These are phyloP conservation scores for Ptychadena robeensis DNA, from an alignment of 2,797 vertebrate species.

Conservation along the genomic window DNA sequence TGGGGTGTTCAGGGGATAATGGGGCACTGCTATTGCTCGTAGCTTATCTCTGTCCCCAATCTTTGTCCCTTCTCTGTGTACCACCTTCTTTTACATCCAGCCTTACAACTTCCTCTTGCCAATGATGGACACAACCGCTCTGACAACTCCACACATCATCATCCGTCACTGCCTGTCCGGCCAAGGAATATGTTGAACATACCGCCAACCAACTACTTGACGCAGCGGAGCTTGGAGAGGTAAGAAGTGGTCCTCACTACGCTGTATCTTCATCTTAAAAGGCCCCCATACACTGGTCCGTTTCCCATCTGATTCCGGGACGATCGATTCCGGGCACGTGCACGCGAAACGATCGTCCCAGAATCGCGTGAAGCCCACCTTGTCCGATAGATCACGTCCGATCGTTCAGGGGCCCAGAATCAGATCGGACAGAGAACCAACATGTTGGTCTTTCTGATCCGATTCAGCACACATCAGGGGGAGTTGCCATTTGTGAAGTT, in stretches of 20 bases:
- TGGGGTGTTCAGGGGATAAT: neutral
- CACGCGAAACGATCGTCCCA: too few species aligned
- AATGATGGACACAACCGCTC: slow-evolving; percentile 89
- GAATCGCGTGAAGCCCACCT: too few species aligned
- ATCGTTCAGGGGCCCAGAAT: too few species aligned
- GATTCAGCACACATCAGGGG: too few species aligned
- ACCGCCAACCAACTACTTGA: slow-evolving; percentile 80
- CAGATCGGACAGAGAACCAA: too few species aligned
- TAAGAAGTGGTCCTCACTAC: slow-evolving; percentile 68
- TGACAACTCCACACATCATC: slow-evolving; percentile 89
- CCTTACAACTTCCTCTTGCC: slow-evolving; percentile 89
- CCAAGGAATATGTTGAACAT: slow-evolving; percentile 88
- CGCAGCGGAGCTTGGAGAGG: slow-evolving; percentile 90
- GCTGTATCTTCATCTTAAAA: too few species aligned
- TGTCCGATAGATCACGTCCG: too few species aligned
- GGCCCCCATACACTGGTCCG: too few species aligned
- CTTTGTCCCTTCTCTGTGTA: slow-evolving; percentile 25
- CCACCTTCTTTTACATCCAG: slow-evolving; percentile 68
- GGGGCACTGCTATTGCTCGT: neutral
- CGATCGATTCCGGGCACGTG: too few species aligned
- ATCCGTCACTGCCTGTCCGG: slow-evolving; percentile 75
- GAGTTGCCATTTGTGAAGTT: too few species aligned
- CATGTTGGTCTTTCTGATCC: too few species aligned
- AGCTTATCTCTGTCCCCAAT: slow-evolving; percentile 16
- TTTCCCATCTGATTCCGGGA: too few species aligned